These are phyloP conservation scores for Lophotriccus pileatus DNA, from an alignment of 2,797 vertebrate genomes.

Conservation along the genomic window DNA sequence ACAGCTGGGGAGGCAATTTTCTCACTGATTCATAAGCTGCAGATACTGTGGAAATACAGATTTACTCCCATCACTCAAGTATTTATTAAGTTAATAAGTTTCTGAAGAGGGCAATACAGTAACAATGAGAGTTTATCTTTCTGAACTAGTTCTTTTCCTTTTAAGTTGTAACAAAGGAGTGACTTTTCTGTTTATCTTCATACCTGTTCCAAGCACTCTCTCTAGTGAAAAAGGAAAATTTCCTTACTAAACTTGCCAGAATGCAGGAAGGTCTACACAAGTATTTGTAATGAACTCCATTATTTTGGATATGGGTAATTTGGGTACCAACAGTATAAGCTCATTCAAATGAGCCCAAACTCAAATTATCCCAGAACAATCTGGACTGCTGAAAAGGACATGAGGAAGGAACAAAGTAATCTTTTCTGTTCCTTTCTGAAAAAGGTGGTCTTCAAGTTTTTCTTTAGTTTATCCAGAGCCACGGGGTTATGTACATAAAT, in stretches of 20 bases:
- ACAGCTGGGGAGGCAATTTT: background rate
- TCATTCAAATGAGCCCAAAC: background rate
- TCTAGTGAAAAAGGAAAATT: background rate
- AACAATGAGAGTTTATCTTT: conserved; percentile 6
- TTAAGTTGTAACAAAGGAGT: background rate
- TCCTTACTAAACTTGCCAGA: background rate
- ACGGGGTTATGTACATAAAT: background rate
- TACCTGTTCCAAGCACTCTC: background rate
- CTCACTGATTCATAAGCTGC: background rate
- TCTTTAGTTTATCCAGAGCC: background rate
- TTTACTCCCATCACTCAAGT: background rate
- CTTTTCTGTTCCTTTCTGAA: background rate
- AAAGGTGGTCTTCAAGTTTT: background rate
- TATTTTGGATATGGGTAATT: background rate
- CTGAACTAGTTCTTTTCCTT: background rate
- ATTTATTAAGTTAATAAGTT: conserved; percentile 8
- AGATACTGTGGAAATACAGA: background rate
- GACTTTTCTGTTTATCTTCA: background rate
- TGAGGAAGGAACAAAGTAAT: background rate
- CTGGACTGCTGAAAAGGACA: background rate
- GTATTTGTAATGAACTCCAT: background rate
- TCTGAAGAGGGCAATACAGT: background rate
- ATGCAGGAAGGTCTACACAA: background rate
- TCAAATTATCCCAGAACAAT: background rate
- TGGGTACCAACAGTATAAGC: background rate